A percentile compares a stretch with the other conserved stretches of the same genome.
phyloP scores from a whole-genome alignment of 1,140 invertebrate species.

The Zaprionus vittiger region DNA sequence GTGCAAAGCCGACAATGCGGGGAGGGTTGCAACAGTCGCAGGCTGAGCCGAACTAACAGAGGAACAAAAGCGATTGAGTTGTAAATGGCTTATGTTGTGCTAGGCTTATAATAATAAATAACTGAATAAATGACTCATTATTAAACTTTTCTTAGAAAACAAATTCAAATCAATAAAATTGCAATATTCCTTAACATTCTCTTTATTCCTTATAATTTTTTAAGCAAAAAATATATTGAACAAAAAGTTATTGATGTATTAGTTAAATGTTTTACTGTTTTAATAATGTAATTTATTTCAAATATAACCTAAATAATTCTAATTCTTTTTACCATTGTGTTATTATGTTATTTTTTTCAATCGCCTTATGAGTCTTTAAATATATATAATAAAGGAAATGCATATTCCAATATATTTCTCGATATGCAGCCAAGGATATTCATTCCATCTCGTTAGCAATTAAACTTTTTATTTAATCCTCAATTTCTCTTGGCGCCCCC shows the following conservation, averaged over 20 bases:
- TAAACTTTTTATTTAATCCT: not conserved
- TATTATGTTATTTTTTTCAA: not conserved
- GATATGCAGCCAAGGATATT: not conserved
- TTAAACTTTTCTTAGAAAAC: not conserved
- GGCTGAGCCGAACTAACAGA: not conserved
- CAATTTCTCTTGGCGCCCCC: not conserved
- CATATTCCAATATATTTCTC: not conserved
- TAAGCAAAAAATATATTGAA: not conserved
- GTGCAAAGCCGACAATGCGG: conserved; percentile 14
- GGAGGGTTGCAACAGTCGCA: too few relatives aligned
- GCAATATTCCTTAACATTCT: too few relatives aligned
- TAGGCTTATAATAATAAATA: not conserved
- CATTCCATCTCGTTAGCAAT: not conserved
- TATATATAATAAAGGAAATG: too few relatives aligned
- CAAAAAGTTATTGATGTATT: not conserved
- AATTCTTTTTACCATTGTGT: not conserved
- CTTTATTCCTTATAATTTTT: not conserved
- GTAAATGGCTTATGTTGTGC: not conserved
- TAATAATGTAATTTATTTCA: not conserved
- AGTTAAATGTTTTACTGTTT: not conserved
- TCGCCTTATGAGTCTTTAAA: too few relatives aligned
- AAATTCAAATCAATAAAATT: not conserved
- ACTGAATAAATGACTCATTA: not conserved
- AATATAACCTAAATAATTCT: not conserved
- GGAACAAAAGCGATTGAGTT: not conserved